Evolutionary conservation across 2,888 invertebrate species (phyloP).

Genomic region (Eutolmus rufibarbis): DNA sequence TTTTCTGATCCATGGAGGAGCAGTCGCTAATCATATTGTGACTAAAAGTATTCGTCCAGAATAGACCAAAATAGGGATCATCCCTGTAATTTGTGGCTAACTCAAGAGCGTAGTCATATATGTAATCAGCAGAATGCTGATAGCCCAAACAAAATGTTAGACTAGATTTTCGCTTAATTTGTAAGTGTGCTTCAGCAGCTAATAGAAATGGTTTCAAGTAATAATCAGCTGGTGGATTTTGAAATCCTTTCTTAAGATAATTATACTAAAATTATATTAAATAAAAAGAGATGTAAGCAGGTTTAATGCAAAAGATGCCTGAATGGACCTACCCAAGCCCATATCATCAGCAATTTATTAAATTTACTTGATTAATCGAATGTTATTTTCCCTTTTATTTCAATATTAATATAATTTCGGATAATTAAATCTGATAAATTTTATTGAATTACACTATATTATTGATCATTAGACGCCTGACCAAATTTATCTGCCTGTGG

Average conservation of each 20-base stretch:
- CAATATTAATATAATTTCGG: too few species aligned
- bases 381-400: too few species aligned
- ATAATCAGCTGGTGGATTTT: constrained; percentile 79
- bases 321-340: too few species aligned
- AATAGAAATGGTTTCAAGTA: constrained; percentile 78
- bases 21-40: constrained; percentile 74
- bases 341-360: too few species aligned
- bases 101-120: constrained; percentile 73
- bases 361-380: too few species aligned
- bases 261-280: too few species aligned
- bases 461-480: too few species aligned
- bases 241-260: constrained; percentile 76
- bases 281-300: too few species aligned
- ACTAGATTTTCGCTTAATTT: constrained; percentile 64
- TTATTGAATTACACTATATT: too few species aligned
- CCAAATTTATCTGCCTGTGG: too few species aligned
- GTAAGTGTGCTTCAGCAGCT: constrained; percentile 70
- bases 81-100: constrained; percentile 71
- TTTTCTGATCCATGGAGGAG: constrained; percentile 71
- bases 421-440: too few species aligned
- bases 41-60: constrained; percentile 81
- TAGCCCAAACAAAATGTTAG: constrained; percentile 70
- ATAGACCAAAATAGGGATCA: constrained; percentile 74
- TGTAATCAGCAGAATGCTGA: constrained; percentile 71
- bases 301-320: too few species aligned